Conservation (phyloP, 2,797 vertebrate genomes). For the Adrianichthys oophorus region DNA sequence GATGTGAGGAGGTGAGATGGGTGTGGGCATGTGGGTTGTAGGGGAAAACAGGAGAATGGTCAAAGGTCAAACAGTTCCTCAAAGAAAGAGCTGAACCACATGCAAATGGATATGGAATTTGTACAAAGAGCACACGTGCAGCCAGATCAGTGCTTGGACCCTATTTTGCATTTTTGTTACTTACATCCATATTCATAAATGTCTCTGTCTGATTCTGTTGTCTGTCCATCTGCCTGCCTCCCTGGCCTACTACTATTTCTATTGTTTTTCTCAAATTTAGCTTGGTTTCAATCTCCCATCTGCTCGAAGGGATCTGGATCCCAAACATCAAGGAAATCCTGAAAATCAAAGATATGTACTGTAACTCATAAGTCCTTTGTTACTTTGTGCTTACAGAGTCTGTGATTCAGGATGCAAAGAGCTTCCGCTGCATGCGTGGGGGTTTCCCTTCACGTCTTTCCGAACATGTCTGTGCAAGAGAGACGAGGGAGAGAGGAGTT, state of each 20-base stretch:
- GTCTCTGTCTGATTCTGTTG: slow-evolving; percentile 32
- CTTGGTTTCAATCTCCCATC: slow-evolving; percentile 11
- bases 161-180: slow-evolving; percentile 40
- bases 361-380: slow-evolving; percentile 15
- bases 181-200: slow-evolving; percentile 64
- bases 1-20: slow-evolving; percentile 43
- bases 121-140: slow-evolving; percentile 45
- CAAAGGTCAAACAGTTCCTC: slow-evolving; percentile 64
- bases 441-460: slow-evolving; percentile 40
- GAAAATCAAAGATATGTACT: slow-evolving; percentile 23
- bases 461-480: slow-evolving; percentile 51
- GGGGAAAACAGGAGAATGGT: slow-evolving; percentile 26
- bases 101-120: slow-evolving; percentile 31
- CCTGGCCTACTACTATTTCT: slow-evolving; percentile 34
- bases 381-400: slow-evolving; percentile 18
- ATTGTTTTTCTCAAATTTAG: slow-evolving; percentile 43
- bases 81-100: slow-evolving; percentile 42
- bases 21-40: slow-evolving; percentile 3
- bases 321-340: slow-evolving; percentile 12
- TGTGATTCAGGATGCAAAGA: slow-evolving; percentile 33
- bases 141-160: slow-evolving; percentile 9
- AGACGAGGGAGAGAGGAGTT: slow-evolving; percentile 7
- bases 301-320: slow-evolving; percentile 16
- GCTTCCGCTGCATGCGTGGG: slow-evolving; percentile 28
- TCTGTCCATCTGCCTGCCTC: slow-evolving; percentile 58